phyloP scores from a whole-genome alignment of 2,797 vertebrate genomes.

The Setipinna tenuifilis region DNA sequence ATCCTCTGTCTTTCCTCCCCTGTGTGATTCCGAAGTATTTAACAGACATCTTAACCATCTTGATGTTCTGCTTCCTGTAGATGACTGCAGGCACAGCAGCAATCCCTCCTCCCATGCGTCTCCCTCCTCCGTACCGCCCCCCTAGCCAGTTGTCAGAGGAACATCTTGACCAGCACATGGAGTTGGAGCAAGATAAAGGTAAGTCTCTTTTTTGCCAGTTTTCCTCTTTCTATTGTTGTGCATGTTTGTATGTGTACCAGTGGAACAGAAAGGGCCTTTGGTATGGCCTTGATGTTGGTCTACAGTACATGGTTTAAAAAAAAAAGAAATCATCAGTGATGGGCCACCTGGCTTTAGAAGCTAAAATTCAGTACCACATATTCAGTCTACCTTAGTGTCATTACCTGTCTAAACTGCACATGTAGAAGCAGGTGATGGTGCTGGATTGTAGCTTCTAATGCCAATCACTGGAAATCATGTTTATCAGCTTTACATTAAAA shows the following conservation, averaged over 20 bases:
- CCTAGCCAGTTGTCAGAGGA: slow-evolving; percentile 48
- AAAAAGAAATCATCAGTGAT: too few species aligned
- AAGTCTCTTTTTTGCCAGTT: slow-evolving; percentile 18
- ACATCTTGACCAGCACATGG: slow-evolving; percentile 30
- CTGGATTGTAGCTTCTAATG: too few species aligned
- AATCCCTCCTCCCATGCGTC: slow-evolving; percentile 56
- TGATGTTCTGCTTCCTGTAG: neutral
- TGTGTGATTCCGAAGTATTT: neutral
- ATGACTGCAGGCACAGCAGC: slow-evolving; percentile 42
- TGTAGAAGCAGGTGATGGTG: too few species aligned
- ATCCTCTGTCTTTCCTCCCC: neutral
- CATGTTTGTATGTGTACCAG: neutral
- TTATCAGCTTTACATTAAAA: too few species aligned
- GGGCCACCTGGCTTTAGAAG: too few species aligned
- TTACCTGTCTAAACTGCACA: too few species aligned
- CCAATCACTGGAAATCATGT: too few species aligned
- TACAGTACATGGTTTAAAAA: too few species aligned
- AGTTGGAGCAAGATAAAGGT: slow-evolving; percentile 54
- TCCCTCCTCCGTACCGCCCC: slow-evolving; percentile 61
- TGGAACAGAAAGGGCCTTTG: neutral
- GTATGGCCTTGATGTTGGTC: too few species aligned
- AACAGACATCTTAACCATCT: neutral
- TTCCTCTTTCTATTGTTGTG: neutral
- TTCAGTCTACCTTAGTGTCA: too few species aligned
- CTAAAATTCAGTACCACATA: too few species aligned